A percentile compares a stretch with the other conserved stretches of the same genome.
Evolutionary conservation across 2,797 vertebrate species (phyloP).

Genomic region (Lepus oiostolus): DNA sequence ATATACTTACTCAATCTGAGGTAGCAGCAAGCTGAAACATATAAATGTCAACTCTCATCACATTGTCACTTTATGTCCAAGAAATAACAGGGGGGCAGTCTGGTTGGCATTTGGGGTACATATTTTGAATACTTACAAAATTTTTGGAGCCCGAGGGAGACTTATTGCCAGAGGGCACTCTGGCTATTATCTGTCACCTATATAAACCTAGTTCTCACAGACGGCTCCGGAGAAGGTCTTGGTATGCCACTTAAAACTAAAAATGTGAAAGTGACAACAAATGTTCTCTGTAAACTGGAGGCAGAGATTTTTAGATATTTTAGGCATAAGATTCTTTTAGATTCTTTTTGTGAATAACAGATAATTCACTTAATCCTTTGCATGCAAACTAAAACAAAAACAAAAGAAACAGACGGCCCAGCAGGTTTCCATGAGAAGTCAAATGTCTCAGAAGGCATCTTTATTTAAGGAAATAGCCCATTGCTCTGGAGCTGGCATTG

Average conservation of each 20-base stretch:
- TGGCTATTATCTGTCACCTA: slow-evolving; percentile 57
- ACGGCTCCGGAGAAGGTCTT: slow-evolving; percentile 9
- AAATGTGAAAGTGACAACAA: slow-evolving; percentile 53
- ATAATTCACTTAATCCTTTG: slow-evolving; percentile 59
- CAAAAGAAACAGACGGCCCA: neutral
- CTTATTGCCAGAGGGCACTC: slow-evolving; percentile 64
- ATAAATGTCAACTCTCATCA: slow-evolving; percentile 62
- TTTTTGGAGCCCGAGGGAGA: slow-evolving; percentile 66
- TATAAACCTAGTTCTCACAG: slow-evolving; percentile 65
- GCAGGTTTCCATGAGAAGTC: slow-evolving; percentile 22
- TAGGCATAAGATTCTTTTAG: slow-evolving; percentile 43
- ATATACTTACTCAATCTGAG: slow-evolving; percentile 59
- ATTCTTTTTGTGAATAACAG: slow-evolving; percentile 51
- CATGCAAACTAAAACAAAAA: neutral
- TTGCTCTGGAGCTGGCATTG: neutral
- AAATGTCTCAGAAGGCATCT: slow-evolving; percentile 38
- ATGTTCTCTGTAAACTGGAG: slow-evolving; percentile 51
- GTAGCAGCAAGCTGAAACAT: slow-evolving; percentile 54
- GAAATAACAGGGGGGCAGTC: slow-evolving; percentile 46
- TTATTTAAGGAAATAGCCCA: slow-evolving; percentile 61
- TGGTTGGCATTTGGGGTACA: slow-evolving; percentile 66
- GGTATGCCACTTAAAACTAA: slow-evolving; percentile 63
- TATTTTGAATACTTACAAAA: slow-evolving; percentile 66
- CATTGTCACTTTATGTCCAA: slow-evolving; percentile 58
- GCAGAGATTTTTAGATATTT: slow-evolving; percentile 53